phyloP scores from a whole-genome alignment of 2,888 invertebrate genomes.

The Aleiodes leptofemur region DNA sequence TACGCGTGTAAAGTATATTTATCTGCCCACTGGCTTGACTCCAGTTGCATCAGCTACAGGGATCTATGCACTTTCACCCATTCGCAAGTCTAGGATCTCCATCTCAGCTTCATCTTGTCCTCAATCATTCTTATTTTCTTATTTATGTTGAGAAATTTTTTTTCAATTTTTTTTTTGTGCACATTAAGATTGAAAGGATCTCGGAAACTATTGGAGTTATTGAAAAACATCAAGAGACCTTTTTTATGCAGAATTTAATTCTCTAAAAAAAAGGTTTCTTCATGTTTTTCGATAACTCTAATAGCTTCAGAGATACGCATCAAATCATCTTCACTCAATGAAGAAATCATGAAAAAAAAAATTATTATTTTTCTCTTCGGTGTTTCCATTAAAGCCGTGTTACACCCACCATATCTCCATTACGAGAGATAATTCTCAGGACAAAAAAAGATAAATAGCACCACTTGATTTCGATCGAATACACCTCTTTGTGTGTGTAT shows the following conservation, averaged over 20 bases:
- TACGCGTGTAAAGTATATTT: slow-evolving; percentile 44
- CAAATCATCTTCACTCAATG: neutral
- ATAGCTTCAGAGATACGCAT: neutral
- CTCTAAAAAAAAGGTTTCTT: too few species aligned
- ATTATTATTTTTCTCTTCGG: neutral
- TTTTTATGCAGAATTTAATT: too few species aligned
- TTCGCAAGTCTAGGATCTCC: slow-evolving; percentile 10
- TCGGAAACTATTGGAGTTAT: too few species aligned
- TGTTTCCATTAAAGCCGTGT: slow-evolving; percentile 2
- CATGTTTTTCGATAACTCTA: neutral
- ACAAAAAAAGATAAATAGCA: neutral
- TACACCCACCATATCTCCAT: slow-evolving; percentile 14
- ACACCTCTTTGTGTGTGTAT: neutral
- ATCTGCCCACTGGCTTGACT: slow-evolving; percentile 40
- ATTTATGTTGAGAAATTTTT: neutral
- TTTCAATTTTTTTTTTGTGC: neutral
- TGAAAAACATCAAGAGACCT: too few species aligned
- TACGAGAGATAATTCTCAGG: slow-evolving; percentile 11
- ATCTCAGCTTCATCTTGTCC: slow-evolving; percentile 17
- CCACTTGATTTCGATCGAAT: neutral
- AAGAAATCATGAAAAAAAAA: slow-evolving; percentile 10
- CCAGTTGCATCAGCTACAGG: slow-evolving; percentile 41
- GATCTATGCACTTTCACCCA: slow-evolving; percentile 35
- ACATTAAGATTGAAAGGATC: too few species aligned
- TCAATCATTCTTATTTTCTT: slow-evolving; percentile 4